These are phyloP conservation scores for Spermophilus dauricus DNA, from an alignment of 2,113 vertebrate species.

Conservation along the genomic window DNA sequence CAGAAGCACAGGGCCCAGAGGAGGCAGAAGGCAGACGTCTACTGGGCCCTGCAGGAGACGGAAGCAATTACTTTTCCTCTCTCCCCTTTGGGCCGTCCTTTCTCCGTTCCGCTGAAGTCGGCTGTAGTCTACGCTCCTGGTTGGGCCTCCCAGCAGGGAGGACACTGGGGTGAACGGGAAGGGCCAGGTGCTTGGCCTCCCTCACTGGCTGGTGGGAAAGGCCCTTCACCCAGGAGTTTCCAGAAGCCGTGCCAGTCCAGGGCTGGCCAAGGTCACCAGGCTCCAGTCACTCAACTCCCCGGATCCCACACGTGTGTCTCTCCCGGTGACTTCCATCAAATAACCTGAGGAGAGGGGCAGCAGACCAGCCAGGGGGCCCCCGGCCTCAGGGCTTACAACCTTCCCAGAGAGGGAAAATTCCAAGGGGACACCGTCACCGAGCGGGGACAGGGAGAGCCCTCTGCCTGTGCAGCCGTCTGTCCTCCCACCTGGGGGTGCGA, in stretches of 20 bases:
- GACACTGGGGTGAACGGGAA: accelerated
- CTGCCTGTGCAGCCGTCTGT: accelerated
- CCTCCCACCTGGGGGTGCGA: background rate
- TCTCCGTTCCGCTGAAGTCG: accelerated
- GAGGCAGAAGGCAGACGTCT: background rate
- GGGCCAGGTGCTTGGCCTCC: background rate
- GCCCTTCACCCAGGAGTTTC: no score
- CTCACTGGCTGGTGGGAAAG: accelerated
- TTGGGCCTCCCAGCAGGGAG: accelerated
- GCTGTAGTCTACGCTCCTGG: accelerated
- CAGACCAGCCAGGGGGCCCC: background rate
- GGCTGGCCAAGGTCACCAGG: background rate
- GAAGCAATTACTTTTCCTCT: accelerated
- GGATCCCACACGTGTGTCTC: background rate
- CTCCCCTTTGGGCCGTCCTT: background rate
- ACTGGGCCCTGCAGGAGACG: accelerated
- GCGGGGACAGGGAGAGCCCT: accelerated
- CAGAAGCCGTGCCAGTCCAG: accelerated
- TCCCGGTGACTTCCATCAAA: no score
- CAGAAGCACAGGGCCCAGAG: accelerated
- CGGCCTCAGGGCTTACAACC: accelerated
- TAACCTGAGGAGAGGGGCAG: no score
- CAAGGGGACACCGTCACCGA: accelerated
- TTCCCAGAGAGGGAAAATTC: background rate
- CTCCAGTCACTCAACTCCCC: accelerated